Base-by-base conservation (phyloP, 2,113 vertebrate genomes). In the Eulemur macaco region DNA sequence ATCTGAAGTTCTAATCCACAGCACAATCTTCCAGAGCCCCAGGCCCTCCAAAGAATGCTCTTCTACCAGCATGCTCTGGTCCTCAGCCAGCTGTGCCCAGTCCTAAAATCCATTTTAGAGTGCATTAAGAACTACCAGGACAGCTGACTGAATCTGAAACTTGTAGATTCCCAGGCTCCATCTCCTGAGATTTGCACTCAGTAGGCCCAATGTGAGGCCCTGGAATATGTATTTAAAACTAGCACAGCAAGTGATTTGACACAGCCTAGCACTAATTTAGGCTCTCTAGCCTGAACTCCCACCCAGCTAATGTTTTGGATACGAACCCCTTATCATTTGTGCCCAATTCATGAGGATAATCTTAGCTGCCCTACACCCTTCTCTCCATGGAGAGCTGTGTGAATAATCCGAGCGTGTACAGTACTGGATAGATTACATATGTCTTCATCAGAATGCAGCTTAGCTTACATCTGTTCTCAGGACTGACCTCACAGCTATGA, bases 401-500 rank as follows among this genome's bases (percentile, higher is more conserved):
- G 56, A 58, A 23, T 18, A 42, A 5, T 3, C 8, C 58, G 31
- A 74, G 21, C 0, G 76, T 47, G 39, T 60, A 37, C 0, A 12
- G 80, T 14, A 20, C 21, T 13, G 23, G 14, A 54, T 0, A 68
- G 27, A 64, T 3, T 3, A 21, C 31, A 5, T 7, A 17, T 0
- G 27, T 37, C 64, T 31, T 68, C 39, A 20, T 13, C 73, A 27
- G 29, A 25, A 56, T 0, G 6, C 0, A 56, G 47, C 25, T 69
- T 8, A 39, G 56, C 14, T 76, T 37, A 9, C 23, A 45, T 60
- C 86, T 76, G 77, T 12, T 42, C 86, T 83, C n/a, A 21, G 34
- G 29, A n/a, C 64, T 74, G 52, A 88, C 20, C 63, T 80, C 45
- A 64, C 21, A 85, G 71, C 58, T 64, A 20, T 29, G 37, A 87